These are phyloP conservation scores for Hoplostethus mediterraneus DNA, from an alignment of 2,797 vertebrate species.

Conservation along the genomic window DNA sequence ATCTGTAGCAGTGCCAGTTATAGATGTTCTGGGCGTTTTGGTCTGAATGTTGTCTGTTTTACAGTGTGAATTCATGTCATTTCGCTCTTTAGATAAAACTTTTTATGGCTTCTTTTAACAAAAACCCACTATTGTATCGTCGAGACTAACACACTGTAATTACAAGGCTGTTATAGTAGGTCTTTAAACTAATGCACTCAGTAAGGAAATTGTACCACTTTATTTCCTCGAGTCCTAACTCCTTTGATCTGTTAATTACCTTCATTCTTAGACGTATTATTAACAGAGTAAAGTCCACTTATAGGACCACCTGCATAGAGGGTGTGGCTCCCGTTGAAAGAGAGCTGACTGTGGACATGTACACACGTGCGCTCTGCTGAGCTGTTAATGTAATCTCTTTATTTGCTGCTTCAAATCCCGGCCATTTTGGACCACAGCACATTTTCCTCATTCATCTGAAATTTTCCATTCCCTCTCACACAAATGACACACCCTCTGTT, in stretches of 20 bases:
- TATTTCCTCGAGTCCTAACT: too few species aligned
- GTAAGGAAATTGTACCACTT: too few species aligned
- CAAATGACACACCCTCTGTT: constrained; percentile 40
- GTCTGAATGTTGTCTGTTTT: not conserved
- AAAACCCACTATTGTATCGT: too few species aligned
- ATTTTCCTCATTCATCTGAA: constrained; percentile 15
- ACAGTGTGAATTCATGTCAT: too few species aligned
- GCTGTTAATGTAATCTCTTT: not conserved
- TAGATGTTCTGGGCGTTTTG: not conserved
- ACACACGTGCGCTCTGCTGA: constrained; percentile 11
- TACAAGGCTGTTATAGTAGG: too few species aligned
- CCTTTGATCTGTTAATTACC: not conserved
- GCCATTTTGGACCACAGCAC: constrained; percentile 3
- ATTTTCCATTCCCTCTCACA: constrained; percentile 52
- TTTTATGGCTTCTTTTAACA: too few species aligned
- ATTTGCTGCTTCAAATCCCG: constrained; percentile 8
- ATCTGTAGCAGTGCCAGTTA: not conserved
- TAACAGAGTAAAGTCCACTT: not conserved
- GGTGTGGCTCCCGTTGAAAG: constrained; percentile 45
- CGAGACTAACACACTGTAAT: too few species aligned
- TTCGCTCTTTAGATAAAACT: too few species aligned
- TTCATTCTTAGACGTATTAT: not conserved
- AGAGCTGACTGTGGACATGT: constrained; percentile 14
- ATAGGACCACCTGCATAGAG: not conserved
- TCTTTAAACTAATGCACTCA: too few species aligned